phyloP scores from a whole-genome alignment of 2,797 vertebrate genomes.

The Chaenodraco wilsoni region DNA sequence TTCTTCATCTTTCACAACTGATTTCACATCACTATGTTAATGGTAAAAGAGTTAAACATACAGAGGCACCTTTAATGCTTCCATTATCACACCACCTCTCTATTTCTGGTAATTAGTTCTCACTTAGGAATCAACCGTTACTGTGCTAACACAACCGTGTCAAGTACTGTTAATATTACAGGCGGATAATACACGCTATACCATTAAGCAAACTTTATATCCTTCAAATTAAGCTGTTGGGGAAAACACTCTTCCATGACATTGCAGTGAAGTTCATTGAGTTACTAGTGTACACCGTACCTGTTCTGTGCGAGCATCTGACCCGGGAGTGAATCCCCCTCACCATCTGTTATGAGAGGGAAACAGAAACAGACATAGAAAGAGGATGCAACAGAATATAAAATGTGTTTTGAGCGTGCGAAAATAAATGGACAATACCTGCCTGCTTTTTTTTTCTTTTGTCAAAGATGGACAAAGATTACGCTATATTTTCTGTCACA shows the following conservation, averaged over 20 bases:
- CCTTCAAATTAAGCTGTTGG: constrained; percentile 32
- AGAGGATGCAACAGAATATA: constrained; percentile 34
- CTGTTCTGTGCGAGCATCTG: constrained; percentile 41
- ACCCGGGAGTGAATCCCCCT: constrained; percentile 43
- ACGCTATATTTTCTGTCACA: constrained; percentile 23
- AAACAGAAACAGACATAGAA: constrained; percentile 24
- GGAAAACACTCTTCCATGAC: constrained; percentile 11
- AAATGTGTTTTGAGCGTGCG: constrained; percentile 26
- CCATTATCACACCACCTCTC: constrained; percentile 31
- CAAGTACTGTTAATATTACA: constrained; percentile 29
- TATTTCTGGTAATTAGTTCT: constrained; percentile 44
- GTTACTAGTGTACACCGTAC: constrained; percentile 28
- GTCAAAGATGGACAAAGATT: constrained; percentile 18
- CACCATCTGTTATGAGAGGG: constrained; percentile 50
- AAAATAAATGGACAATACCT: constrained; percentile 20
- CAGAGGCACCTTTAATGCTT: constrained; percentile 28
- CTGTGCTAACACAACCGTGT: constrained; percentile 27
- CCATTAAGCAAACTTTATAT: constrained; percentile 33
- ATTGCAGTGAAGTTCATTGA: constrained; percentile 31
- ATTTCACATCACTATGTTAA: constrained; percentile 26
- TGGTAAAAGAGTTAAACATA: constrained; percentile 14
- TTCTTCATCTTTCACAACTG: background rate
- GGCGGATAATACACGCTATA: constrained; percentile 15
- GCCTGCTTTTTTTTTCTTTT: constrained; percentile 9
- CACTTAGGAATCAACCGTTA: constrained; percentile 24